Base-by-base conservation (phyloP, 2,888 invertebrate species). In the Drosophila neoperkinsi region DNA sequence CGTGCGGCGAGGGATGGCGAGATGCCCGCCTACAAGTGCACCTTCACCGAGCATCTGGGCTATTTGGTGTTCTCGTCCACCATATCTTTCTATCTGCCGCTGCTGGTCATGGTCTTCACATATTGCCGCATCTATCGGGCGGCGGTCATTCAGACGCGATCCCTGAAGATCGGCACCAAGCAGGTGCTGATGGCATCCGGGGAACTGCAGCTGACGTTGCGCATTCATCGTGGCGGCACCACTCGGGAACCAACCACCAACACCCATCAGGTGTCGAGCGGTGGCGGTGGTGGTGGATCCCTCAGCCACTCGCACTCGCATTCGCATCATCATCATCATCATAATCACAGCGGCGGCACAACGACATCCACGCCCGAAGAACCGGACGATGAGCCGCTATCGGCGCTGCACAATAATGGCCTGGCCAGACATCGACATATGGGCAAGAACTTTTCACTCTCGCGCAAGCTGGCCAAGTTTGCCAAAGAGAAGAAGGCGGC, bases 401-500 rank as follows among this genome's bases (percentile, higher is more conserved):
- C 96, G 13, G 96, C 96, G 41, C 93, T 96, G 43, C 96, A 96
- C 84, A 97, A 96, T 91, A 97, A 97, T 90, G 97, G 97, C 49
- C 92, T 97, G 58, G 94, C 95, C 2, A 96, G 97, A 4, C 96
- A 96, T 59, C 94, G 96, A 49, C 95, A 96, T 91, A 94, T 96
- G 90, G 96, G 96, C 34, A 98, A 98, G 93, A 97, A 98, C 94
- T 98, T 99, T 93, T 98, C 98, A 9, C 94, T 99, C 28, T 98
- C 98, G 78, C 95, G 98, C 36, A 98, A 98, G 92, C 94, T 99
- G 74, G 98, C 98, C 18, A 99, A 99, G 94, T 97, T 99, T 90
- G 98, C 99, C 58, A 98, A 98, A 92, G 99, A 99, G 93, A 98
- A 98, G 93, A 99, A 99, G 93, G 99, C 99, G 11, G 99, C 99